phyloP scores from a whole-genome alignment of 2,113 vertebrate species.

The Campylomormyrus numenius region DNA sequence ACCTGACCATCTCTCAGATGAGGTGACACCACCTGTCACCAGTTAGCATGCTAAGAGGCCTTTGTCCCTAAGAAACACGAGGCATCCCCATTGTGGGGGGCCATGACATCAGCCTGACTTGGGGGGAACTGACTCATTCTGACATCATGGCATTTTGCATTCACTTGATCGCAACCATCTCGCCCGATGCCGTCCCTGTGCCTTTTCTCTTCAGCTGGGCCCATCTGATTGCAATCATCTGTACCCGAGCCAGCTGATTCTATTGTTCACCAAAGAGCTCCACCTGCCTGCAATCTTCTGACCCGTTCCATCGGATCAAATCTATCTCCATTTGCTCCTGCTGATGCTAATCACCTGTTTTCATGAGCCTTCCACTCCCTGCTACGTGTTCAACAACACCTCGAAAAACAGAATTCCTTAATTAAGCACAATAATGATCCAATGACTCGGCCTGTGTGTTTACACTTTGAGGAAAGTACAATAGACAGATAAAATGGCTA shows the following conservation, averaged over 20 bases:
- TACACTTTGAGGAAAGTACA: not conserved
- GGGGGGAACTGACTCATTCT: slow-evolving; percentile 55
- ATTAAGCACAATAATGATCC: not conserved
- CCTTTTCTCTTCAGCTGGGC: slow-evolving; percentile 59
- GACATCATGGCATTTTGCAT: slow-evolving; percentile 62
- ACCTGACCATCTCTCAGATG: not conserved
- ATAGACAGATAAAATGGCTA: not conserved
- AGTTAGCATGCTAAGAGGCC: slow-evolving; percentile 15
- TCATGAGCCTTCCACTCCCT: slow-evolving; percentile 51
- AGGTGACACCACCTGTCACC: slow-evolving; percentile 11
- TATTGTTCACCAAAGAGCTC: slow-evolving; percentile 58
- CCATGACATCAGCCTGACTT: slow-evolving; percentile 57
- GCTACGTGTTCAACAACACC: slow-evolving; percentile 33
- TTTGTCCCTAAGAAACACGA: slow-evolving; percentile 19
- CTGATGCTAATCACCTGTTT: slow-evolving; percentile 63
- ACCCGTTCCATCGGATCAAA: slow-evolving; percentile 42
- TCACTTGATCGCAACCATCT: slow-evolving; percentile 52
- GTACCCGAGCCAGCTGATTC: slow-evolving; percentile 55
- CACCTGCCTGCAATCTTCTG: slow-evolving; percentile 66
- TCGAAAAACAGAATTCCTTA: not conserved
- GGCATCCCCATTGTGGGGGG: slow-evolving; percentile 19
- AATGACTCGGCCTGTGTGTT: not conserved
- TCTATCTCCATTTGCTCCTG: slow-evolving; percentile 55
- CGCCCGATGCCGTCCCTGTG: slow-evolving; percentile 52
- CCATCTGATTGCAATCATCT: slow-evolving; percentile 71